These are phyloP conservation scores for Aspidoscelis tigris DNA, from an alignment of 2,113 vertebrate species.

Conservation along the genomic window DNA sequence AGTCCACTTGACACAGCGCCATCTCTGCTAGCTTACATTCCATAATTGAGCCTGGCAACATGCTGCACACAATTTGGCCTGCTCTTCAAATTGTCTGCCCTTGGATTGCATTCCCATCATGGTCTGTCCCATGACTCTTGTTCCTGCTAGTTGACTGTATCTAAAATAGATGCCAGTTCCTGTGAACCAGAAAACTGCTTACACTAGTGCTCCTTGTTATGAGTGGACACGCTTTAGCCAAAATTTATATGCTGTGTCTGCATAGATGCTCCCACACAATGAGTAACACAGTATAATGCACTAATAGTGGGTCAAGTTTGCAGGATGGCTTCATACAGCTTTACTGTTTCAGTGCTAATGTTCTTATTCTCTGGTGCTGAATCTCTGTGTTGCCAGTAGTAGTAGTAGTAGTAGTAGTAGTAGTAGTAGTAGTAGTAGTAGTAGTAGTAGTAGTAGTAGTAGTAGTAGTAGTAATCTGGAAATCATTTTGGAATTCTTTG, in stretches of 20 bases:
- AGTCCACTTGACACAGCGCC: slow-evolving; percentile 36
- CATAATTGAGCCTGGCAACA: slow-evolving; percentile 34
- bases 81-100: slow-evolving; percentile 37
- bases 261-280: neutral
- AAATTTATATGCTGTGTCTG: neutral
- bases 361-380: neutral
- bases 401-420: no score
- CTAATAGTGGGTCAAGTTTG: neutral
- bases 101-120: slow-evolving; percentile 26
- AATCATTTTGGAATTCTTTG: neutral
- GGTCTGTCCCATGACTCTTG: slow-evolving; percentile 46
- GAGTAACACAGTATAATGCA: neutral
- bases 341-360: neutral
- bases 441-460: no score
- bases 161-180: slow-evolving; percentile 42
- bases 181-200: slow-evolving; percentile 37
- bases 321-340: neutral
- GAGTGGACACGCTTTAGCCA: slow-evolving; percentile 27
- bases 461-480: neutral
- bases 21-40: slow-evolving; percentile 43
- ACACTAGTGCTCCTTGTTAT: slow-evolving; percentile 24
- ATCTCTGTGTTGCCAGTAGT: neutral
- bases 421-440: no score
- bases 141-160: slow-evolving; percentile 46
- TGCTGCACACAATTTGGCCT: slow-evolving; percentile 50